These are phyloP conservation scores for Xenopus tropicalis DNA, from an alignment of 2,113 vertebrate genomes.

Conservation along the genomic window UCB_Xtro_10.0 CM004447.2:15331001-15331500, in stretches of 20 bases:
- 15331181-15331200: constrained; percentile 83
- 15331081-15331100: too few species aligned
- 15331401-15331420: too few species aligned
- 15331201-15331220: constrained; percentile 92
- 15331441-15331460: too few species aligned
- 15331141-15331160: not conserved
- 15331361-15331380: not conserved
- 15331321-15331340: constrained; percentile 76
- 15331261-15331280: constrained; percentile 95
- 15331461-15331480: too few species aligned
- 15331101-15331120: not conserved
- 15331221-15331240: constrained; percentile 88
- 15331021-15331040: too few species aligned
- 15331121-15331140: not conserved
- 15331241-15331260: constrained; percentile 90
- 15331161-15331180: not conserved
- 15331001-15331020: too few species aligned
- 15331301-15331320: constrained; percentile 83
- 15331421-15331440: too few species aligned
- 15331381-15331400: too few species aligned
- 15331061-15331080: too few species aligned
- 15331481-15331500: too few species aligned
- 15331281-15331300: constrained; percentile 85
- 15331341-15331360: constrained; percentile 66
- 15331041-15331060: too few species aligned